Base-by-base conservation (phyloP, 2,113 vertebrate genomes). In the Phrynosoma platyrhinos region DNA sequence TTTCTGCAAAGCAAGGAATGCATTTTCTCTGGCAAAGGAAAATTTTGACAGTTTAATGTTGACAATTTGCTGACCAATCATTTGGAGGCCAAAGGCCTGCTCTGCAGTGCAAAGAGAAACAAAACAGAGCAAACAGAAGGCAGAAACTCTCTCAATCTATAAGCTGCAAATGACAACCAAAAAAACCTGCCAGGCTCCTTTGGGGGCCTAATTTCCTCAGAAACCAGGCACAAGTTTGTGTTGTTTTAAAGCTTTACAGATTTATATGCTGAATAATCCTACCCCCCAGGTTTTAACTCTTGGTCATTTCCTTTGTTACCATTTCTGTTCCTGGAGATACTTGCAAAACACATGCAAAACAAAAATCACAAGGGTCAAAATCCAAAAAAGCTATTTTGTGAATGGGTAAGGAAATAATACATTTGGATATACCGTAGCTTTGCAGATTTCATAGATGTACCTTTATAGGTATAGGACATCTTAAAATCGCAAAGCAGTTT, bases 31-130 rank as follows among this genome's bases (percentile, higher is more conserved):
- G 76, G 84, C 42, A 77, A 86, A 79, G 62, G 83, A 75, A 92
- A 4, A 8, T 86, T 69, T 30, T 88, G 83, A 82, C 79, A 94
- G 85, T 1, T 91, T 93, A 18, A 78, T 85, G 91, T 88, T 89
- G 87, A 74, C 53, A 88, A 87, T 3, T 9, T 20, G 82, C 1
- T 52, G 36, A 68, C 69, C 84, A 79, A 79, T 64, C 85, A 79
- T 23, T 77, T 87, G 62, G 52, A 91, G 86, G 68, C 36, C 64
- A 89, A 92, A 32, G 20, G 81, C 8, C n/a, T 83, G 52, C 62
- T 88, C 79, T 3, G 0, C 36, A 9, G 88, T 5, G 55, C 55
- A 14, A 4, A 89, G 23, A 79, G 21, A 72, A 87, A 58, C 6
- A 84, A 55, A 91, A 91, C 27, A 0, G 0, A n/a, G 64, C 30